Conservation (phyloP, 2,113 vertebrate genomes). For the Laterallus jamaicensis region DNA sequence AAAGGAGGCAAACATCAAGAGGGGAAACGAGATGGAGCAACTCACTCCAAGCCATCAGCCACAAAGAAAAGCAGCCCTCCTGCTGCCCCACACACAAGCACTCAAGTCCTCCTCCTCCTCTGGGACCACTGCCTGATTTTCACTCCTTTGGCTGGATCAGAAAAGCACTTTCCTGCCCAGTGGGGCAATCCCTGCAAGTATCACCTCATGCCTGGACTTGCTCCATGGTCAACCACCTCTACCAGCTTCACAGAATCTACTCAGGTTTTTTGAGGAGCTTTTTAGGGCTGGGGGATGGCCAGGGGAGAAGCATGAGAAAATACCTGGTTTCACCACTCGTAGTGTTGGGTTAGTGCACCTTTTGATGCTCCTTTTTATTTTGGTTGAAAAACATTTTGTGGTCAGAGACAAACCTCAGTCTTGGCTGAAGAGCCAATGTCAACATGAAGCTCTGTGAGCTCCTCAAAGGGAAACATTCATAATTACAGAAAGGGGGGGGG, state of each 20-base stretch:
- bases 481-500: not conserved
- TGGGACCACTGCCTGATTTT: not conserved
- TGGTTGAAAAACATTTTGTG: not conserved
- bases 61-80: not conserved
- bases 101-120: not conserved
- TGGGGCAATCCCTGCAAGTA: not conserved
- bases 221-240: not conserved
- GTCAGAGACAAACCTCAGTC: not conserved
- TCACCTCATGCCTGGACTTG: fast-evolving
- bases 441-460: not conserved
- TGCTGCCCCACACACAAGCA: not conserved
- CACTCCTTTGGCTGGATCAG: not conserved
- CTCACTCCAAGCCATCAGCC: not conserved
- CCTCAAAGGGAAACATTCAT: not conserved
- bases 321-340: not conserved
- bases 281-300: not conserved
- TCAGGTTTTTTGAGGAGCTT: not conserved
- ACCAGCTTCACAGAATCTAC: not conserved
- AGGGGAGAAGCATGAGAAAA: not conserved
- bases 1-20: fast-evolving
- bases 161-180: not conserved
- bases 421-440: not conserved
- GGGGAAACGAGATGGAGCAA: not conserved
- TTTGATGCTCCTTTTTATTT: not conserved
- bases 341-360: not conserved